Percentiles rank a stretch among this genome's conserved stretches.
Evolutionary conservation across 1,140 invertebrate genomes (phyloP).

Genomic region (Meloidogyne floridensis): DNA sequence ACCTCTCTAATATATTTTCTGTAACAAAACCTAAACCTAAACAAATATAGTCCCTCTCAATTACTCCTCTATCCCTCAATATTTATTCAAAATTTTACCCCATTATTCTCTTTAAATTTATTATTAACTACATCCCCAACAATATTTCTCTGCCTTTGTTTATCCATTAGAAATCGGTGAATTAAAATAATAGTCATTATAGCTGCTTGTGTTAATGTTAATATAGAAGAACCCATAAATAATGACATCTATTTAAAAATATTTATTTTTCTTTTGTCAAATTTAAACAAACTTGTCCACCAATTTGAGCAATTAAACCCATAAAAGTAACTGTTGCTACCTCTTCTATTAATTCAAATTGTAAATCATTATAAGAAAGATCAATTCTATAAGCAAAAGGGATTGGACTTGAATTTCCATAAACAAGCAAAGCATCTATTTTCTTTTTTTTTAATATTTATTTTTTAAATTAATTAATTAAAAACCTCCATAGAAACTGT

Average conservation of each 20-base stretch:
- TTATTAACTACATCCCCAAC: not conserved
- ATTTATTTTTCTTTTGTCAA: not conserved
- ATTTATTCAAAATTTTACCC: not conserved
- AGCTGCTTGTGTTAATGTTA: conserved; percentile 34
- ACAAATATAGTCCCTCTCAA: too few relatives aligned
- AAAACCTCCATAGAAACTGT: conserved; percentile 26
- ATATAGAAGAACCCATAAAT: conserved; percentile 42
- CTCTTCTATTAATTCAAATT: conserved; percentile 42
- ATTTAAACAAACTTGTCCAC: conserved; percentile 33
- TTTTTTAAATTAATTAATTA: not conserved
- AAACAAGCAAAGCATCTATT: conserved; percentile 23
- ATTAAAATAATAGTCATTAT: conserved; percentile 37
- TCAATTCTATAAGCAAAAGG: conserved; percentile 34
- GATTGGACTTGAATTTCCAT: conserved; percentile 19
- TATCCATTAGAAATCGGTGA: not conserved
- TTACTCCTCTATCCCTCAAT: not conserved
- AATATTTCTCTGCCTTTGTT: not conserved
- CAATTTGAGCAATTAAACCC: conserved; percentile 37
- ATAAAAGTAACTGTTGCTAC: conserved; percentile 32
- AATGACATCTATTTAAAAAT: conserved; percentile 32
- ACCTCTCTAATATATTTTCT: too few relatives aligned
- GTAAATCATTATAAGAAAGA: conserved; percentile 42
- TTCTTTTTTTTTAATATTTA: conserved; percentile 23
- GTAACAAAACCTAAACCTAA: too few relatives aligned
- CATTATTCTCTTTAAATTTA: not conserved